A percentile compares a stretch with the other conserved stretches of the same genome.
Conservation (phyloP, 2,797 vertebrate species). For the Percopsis omiscomaycus region DNA sequence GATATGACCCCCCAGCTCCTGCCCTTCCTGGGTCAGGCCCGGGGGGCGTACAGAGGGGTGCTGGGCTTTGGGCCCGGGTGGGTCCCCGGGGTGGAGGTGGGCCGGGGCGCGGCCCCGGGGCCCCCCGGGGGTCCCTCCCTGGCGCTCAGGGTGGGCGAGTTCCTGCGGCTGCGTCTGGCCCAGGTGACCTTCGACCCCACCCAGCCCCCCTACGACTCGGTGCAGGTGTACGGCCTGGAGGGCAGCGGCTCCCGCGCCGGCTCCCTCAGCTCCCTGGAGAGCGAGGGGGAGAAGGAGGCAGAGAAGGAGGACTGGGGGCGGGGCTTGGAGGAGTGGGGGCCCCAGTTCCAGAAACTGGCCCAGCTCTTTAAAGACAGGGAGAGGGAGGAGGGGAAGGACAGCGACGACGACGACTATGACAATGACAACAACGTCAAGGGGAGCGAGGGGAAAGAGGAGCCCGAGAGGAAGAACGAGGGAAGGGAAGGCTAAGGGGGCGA, state of each 20-base stretch:
- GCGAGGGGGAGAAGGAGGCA: conserved; percentile 80
- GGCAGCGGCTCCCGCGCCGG: conserved; percentile 88
- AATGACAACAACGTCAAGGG: conserved; percentile 12
- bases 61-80: conserved; percentile 73
- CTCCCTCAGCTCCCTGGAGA: conserved; percentile 85
- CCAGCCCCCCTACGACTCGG: conserved; percentile 89
- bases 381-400: conserved; percentile 65
- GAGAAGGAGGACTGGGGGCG: conserved; percentile 80
- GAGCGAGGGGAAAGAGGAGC: conserved; percentile 36
- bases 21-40: conserved; percentile 69
- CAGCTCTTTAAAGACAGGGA: conserved; percentile 84
- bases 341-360: conserved; percentile 84
- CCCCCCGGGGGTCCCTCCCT: conserved; percentile 69
- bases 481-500: conserved; percentile 28
- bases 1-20: conserved; percentile 87
- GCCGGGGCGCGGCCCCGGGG: conserved; percentile 53
- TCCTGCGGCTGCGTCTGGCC: conserved; percentile 82
- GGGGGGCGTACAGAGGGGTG: conserved; percentile 67
- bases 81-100: conserved; percentile 70
- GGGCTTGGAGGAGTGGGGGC: conserved; percentile 88
- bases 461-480: conserved; percentile 41
- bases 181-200: conserved; percentile 88
- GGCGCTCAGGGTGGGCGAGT: conserved; percentile 84
- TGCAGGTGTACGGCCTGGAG: conserved; percentile 91
- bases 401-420: conserved; percentile 41